These are phyloP conservation scores for Proisotoma minuta DNA, from an alignment of 2,888 invertebrate genomes.

Conservation along the genomic window DNA sequence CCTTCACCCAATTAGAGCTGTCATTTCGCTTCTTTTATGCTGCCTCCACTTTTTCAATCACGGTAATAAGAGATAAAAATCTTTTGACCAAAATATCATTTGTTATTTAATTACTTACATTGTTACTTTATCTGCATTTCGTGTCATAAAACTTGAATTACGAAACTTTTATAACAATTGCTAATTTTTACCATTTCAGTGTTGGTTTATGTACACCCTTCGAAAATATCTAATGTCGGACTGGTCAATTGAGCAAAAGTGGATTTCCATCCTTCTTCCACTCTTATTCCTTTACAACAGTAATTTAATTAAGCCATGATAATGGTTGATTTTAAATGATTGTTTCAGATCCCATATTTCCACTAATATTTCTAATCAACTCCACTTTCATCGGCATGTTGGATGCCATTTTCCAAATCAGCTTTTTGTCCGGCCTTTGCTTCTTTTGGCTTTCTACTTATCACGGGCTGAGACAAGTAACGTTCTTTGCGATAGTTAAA, in stretches of 20 bases:
- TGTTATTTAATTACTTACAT: too few relatives aligned
- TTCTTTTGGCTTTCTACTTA: conserved; percentile 94
- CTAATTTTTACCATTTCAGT: conserved; percentile 60
- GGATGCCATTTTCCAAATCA: conserved; percentile 83
- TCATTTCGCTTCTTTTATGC: conserved; percentile 91
- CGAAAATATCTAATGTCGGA: conserved; percentile 81
- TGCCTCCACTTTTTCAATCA: conserved; percentile 67
- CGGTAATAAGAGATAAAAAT: conserved; percentile 60
- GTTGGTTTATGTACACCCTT: conserved; percentile 85
- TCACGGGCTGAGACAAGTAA: conserved; percentile 82
- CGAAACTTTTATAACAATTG: too few relatives aligned
- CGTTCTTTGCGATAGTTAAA: background rate
- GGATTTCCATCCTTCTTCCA: conserved; percentile 84
- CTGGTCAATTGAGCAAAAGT: conserved; percentile 97
- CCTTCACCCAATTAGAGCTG: conserved; percentile 93
- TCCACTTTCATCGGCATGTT: conserved; percentile 88
- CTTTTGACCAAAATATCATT: too few relatives aligned
- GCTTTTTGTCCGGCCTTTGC: conserved; percentile 79
- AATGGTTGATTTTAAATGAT: background rate
- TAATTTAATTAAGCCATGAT: conserved; percentile 54
- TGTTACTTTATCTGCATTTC: too few relatives aligned
- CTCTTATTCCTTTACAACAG: conserved; percentile 85
- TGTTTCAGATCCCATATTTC: conserved; percentile 81
- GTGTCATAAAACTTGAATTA: too few relatives aligned
- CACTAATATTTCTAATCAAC: conserved; percentile 79